A percentile compares a stretch with the other conserved stretches of the same genome.
phyloP scores from a whole-genome alignment of 2,797 vertebrate genomes.

The Epinephelus malabaricus region DNA sequence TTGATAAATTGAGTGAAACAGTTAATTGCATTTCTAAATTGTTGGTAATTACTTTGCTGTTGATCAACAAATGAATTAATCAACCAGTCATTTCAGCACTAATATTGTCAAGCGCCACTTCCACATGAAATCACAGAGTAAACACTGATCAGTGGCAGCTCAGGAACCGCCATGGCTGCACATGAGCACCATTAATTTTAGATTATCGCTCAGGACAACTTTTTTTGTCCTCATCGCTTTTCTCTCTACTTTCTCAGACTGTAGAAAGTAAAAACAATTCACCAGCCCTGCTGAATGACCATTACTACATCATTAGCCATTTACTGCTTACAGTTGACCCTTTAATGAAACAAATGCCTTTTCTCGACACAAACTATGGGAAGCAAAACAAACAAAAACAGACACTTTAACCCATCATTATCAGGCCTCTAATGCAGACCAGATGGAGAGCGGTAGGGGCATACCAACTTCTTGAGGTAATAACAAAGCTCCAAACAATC shows the following conservation, averaged over 20 bases:
- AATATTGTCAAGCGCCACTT: background rate
- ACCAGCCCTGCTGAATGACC: conserved; percentile 54
- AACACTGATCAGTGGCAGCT: conserved; percentile 9
- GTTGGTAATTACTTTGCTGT: background rate
- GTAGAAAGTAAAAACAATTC: conserved; percentile 76
- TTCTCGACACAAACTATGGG: conserved; percentile 86
- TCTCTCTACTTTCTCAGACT: conserved; percentile 43
- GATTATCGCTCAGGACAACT: background rate
- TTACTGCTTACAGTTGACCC: conserved; percentile 81
- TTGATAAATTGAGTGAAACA: background rate
- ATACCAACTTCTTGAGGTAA: conserved; percentile 96
- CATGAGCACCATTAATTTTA: conserved; percentile 26
- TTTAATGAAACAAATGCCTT: conserved; percentile 88
- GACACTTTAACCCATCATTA: conserved; percentile 89
- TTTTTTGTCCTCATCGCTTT: conserved; percentile 34
- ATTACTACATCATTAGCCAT: conserved; percentile 76
- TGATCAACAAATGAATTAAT: conserved; percentile 7
- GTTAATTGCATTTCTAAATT: background rate
- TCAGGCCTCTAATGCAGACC: conserved; percentile 92
- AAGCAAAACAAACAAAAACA: conserved; percentile 89
- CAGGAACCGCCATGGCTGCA: conserved; percentile 17
- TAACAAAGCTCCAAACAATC: conserved; percentile 81
- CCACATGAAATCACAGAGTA: conserved; percentile 15
- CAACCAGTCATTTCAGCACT: background rate
- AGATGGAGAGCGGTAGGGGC: conserved; percentile 88